Conservation (phyloP, 2,888 invertebrate genomes). For the Cheilosia impressa region DNA sequence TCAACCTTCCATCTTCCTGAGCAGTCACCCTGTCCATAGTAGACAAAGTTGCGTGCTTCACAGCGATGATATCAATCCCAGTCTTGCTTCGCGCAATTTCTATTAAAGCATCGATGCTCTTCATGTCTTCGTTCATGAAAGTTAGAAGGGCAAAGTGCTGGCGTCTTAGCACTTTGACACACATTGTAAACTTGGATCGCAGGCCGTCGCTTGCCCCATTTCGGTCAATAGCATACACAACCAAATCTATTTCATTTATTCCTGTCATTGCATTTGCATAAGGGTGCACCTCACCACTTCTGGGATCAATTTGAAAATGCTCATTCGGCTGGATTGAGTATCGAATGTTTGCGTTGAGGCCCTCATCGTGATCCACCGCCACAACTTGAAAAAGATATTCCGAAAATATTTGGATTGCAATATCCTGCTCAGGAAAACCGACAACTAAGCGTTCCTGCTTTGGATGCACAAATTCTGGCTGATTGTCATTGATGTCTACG, state of each 20-base stretch:
- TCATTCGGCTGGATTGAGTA: constrained; percentile 76
- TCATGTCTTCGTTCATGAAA: constrained; percentile 41
- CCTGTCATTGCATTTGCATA: constrained; percentile 64
- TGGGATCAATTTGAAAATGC: constrained; percentile 77
- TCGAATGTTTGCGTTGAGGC: constrained; percentile 77
- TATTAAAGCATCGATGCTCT: constrained; percentile 59
- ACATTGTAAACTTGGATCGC: constrained; percentile 62
- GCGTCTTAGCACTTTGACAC: constrained; percentile 71
- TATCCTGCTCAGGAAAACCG: constrained; percentile 77
- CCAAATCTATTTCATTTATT: constrained; percentile 66
- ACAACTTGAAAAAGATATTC: constrained; percentile 76
- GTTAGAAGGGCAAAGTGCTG: constrained; percentile 76
- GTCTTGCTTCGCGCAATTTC: constrained; percentile 47
- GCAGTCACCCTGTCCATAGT: too few relatives aligned
- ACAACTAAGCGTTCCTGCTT: constrained; percentile 58
- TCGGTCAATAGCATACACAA: constrained; percentile 77
- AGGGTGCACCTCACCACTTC: constrained; percentile 77
- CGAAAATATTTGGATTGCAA: constrained; percentile 75
- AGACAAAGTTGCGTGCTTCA: constrained; percentile 67
- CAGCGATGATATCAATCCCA: constrained; percentile 47
- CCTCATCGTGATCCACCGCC: constrained; percentile 77
- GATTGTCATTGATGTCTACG: constrained; percentile 79
- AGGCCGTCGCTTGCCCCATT: constrained; percentile 76
- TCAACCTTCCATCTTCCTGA: too few relatives aligned
- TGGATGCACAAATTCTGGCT: constrained; percentile 76